Base-by-base conservation (phyloP, 2,888 invertebrate genomes). In the Dynastes hyllus region DNA sequence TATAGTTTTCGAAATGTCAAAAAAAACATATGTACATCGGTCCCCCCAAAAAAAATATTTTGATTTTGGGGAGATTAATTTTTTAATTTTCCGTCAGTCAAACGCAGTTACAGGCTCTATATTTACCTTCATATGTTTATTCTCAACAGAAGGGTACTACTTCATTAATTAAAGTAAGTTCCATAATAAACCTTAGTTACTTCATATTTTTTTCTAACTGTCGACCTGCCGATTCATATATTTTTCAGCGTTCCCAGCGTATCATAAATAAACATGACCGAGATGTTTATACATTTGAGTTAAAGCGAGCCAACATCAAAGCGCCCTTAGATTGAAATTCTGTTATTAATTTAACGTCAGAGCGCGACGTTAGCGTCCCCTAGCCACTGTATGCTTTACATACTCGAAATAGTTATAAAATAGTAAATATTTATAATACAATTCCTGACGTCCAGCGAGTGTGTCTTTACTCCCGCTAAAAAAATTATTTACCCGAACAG, bases 371-470 rank as follows among this genome's bases (percentile, higher is more conserved):
- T 8, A 32, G 27, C 27, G 29, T 11, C 9, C 69, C 16, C 45
- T 73, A 29, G 22, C n/a, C 40, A 2, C 0, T 11, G 22, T 73
- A 22, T 40, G 22, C 27, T 73, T 61, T 73, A 58, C 40, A 61
- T 58, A 73, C 37, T 61, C 22, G 40, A 58, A 45, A 73, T 73
- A 61, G 73, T 73, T 61, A 45, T 73, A 40, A 58, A 73, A 61
- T 73, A 58, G 58, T 73, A 73, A 71, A 73, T 73, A 73, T 73
- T 73, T 73, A 73, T 73, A 73, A 58, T 37, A 58, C 61, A 22
- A 22, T 53, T 58, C 22, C 16, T 6, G 58, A 73, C 61, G 61
- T 58, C 73, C 58, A 61, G 40, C 22, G 37, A 61, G 45, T 22
- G 45, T 11, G 4, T 50, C 32, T 73, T 73, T 73, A 70, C 32